Evolutionary conservation across 2,888 invertebrate species (phyloP), one percentile per base, ranked within the genome.

Genomic region (Acanthosepion pharaonis): DNA sequence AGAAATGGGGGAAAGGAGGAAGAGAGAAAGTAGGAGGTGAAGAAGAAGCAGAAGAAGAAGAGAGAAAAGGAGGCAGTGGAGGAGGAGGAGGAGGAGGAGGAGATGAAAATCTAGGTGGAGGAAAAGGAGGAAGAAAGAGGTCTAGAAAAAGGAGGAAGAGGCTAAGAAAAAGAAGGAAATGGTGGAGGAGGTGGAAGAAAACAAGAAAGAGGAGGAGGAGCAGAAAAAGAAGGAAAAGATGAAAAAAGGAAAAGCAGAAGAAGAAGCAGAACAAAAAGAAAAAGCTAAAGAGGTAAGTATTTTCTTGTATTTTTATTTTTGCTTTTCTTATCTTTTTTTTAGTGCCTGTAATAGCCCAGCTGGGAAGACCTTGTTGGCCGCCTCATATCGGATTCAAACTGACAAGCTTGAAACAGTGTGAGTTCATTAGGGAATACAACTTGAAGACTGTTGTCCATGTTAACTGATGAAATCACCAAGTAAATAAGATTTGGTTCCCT

Each of bases 401-500:
- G n/a, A n/a, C n/a, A 11, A n/a, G 15, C 78, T n/a, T 78, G n/a
- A n/a, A 78, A 78, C n/a, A 1, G n/a, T n/a, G 78, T 23, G 78
- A 11, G n/a, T 78, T 78, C 78, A 23, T 78, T 78, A 78, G n/a
- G 78, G n/a, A 33, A 78, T n/a, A 78, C 78, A 15, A 78, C 78
- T 78, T 15, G 15, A 78, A n/a, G 78, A n/a, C n/a, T 9, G n/a
- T 78, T n/a, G n/a, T 15, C 78, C 11, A n/a, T n/a, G n/a, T 33
- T 78, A 78, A 78, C n/a, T 78, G 78, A 78, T 78, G n/a, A 78
- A 78, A n/a, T 78, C n/a, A n/a, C n/a, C 18, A n/a, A 18, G 15
- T 78, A 33, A 78, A 78, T 78, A 78, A n/a, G 78, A 78, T n/a
- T 78, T 78, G 78, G 33, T 78, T 78, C n/a, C 78, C n/a, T 78